Evolutionary conservation across 2,113 vertebrate species (phyloP).

Genomic region (Ptilorrhoa leucosticta): DNA sequence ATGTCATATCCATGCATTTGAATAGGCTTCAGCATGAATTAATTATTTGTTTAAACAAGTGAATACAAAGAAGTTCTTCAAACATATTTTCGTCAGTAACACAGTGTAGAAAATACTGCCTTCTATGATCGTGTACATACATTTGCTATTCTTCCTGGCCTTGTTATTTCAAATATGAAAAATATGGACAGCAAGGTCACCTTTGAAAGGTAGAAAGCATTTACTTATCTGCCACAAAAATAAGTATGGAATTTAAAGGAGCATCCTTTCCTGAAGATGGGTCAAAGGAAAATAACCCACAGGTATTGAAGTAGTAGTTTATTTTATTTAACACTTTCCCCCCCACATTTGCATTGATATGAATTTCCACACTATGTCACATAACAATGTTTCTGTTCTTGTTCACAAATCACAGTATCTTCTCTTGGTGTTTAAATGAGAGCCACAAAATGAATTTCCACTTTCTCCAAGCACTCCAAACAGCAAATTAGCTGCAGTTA

Average conservation of each 20-base stretch:
- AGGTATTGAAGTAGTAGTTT: background rate
- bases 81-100: background rate
- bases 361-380: background rate
- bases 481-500: background rate
- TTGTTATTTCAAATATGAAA: background rate
- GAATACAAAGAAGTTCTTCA: background rate
- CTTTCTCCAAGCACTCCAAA: background rate
- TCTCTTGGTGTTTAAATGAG: background rate
- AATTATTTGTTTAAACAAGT: background rate
- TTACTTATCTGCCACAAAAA: background rate
- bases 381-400: background rate
- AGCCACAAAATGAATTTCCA: background rate
- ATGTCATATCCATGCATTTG: background rate
- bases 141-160: background rate
- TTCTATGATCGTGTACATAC: background rate
- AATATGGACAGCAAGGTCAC: background rate
- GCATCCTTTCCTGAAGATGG: background rate
- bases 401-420: background rate
- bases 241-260: background rate
- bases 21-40: background rate
- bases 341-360: background rate
- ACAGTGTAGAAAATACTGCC: background rate
- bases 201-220: background rate
- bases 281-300: background rate
- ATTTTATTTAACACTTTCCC: background rate